Evolutionary conservation across 2,888 invertebrate species (phyloP).

Genomic region (Idaea aversata): DNA sequence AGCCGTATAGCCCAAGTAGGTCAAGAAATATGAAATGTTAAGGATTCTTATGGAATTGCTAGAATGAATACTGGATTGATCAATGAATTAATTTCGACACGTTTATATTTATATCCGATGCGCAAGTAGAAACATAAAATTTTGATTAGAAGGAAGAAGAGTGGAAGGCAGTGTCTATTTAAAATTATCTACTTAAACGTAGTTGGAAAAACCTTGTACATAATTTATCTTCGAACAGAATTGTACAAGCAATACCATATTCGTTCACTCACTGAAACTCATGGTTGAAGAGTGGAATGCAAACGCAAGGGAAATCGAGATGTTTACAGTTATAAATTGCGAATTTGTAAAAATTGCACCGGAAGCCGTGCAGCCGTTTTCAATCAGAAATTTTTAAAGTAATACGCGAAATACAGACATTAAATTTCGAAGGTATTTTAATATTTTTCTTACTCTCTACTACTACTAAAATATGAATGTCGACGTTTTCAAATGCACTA

Average conservation of each 20-base stretch:
- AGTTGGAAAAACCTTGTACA: not conserved
- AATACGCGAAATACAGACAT: too few relatives aligned
- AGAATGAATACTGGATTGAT: too few relatives aligned
- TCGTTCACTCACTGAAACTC: slow-evolving; percentile 17
- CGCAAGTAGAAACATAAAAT: too few relatives aligned
- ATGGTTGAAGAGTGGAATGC: not conserved
- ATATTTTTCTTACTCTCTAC: not conserved
- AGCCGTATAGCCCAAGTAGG: too few relatives aligned
- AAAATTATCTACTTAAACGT: too few relatives aligned
- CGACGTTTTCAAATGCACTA: too few relatives aligned
- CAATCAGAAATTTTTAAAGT: not conserved
- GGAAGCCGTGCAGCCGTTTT: slow-evolving; percentile 1
- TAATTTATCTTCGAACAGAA: not conserved
- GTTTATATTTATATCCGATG: too few relatives aligned
- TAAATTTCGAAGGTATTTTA: not conserved
- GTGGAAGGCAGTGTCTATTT: too few relatives aligned
- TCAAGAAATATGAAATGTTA: too few relatives aligned
- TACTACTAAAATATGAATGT: not conserved
- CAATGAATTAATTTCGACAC: too few relatives aligned
- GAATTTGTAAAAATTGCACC: slow-evolving; percentile 13
- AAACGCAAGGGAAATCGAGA: slow-evolving; percentile 10
- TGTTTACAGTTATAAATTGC: slow-evolving; percentile 19
- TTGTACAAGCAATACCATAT: not conserved
- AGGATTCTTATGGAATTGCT: too few relatives aligned
- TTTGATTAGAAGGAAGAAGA: too few relatives aligned